phyloP scores from a whole-genome alignment of 2,888 invertebrate species.

The Aricia artaxerxes region DNA sequence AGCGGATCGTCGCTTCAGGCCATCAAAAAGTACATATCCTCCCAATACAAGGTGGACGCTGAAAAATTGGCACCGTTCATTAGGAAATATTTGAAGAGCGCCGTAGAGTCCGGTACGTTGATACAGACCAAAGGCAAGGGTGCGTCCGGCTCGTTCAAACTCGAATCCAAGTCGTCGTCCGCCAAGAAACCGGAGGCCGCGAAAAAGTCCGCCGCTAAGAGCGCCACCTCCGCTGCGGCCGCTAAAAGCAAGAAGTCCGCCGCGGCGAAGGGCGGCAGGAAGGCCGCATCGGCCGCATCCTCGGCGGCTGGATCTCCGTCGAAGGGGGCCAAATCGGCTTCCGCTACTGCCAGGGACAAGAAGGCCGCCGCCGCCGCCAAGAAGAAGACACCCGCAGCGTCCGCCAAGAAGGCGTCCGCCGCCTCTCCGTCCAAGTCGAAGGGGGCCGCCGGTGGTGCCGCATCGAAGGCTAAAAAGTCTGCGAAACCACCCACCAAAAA shows the following conservation, averaged over 20 bases:
- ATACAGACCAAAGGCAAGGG: conserved; percentile 80
- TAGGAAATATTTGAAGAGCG: conserved; percentile 76
- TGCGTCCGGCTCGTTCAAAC: conserved; percentile 70
- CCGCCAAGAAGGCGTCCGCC: conserved; percentile 41
- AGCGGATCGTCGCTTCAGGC: conserved; percentile 80
- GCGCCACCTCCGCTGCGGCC: conserved; percentile 45
- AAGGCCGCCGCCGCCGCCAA: conserved; percentile 50
- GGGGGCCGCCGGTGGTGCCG: conserved; percentile 35
- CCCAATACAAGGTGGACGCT: conserved; percentile 79
- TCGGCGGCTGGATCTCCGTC: conserved; percentile 41
- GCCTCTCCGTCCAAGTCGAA: conserved; percentile 44
- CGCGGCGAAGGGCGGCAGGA: conserved; percentile 39
- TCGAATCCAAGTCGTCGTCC: conserved; percentile 52
- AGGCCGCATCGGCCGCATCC: conserved; percentile 39
- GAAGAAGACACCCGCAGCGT: conserved; percentile 43
- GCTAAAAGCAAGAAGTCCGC: conserved; percentile 45
- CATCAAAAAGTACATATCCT: conserved; percentile 83
- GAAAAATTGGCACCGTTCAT: conserved; percentile 81
- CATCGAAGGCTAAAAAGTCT: conserved; percentile 44
- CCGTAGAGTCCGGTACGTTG: conserved; percentile 75
- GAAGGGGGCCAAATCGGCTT: conserved; percentile 38
- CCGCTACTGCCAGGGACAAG: conserved; percentile 43
- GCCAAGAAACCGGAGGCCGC: conserved; percentile 43
- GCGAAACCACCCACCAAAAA: conserved; percentile 51
- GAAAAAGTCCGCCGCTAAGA: conserved; percentile 42